phyloP scores from a whole-genome alignment of 2,888 invertebrate genomes.

The Bombylius major region DNA sequence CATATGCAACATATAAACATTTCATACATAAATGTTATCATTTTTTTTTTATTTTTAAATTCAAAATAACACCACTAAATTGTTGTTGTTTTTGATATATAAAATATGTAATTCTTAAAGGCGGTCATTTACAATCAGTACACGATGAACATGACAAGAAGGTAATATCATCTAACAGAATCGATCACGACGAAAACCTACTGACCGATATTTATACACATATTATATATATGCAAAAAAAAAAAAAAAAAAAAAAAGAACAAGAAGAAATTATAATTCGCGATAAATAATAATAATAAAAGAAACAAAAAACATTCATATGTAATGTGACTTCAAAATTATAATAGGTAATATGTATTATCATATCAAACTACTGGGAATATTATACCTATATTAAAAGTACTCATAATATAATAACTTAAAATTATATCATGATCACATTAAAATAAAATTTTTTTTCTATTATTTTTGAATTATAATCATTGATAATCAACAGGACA shows the following conservation, averaged over 20 bases:
- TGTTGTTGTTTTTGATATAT: no score
- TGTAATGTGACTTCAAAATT: neutral
- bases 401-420: no score
- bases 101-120: neutral
- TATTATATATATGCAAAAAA: no score
- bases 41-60: no score
- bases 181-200: neutral
- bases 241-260: neutral
- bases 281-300: neutral
- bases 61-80: no score
- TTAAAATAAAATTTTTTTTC: no score
- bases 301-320: neutral
- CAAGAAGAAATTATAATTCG: neutral
- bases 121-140: conserved; percentile 5
- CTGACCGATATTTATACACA: neutral
- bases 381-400: no score
- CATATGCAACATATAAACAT: no score
- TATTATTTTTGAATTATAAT: neutral
- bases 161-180: neutral
- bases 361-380: no score
- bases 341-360: neutral
- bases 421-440: no score
- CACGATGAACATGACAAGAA: conserved; percentile 1
- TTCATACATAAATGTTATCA: no score
- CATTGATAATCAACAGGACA: neutral